Percentiles rank a stretch among this genome's conserved stretches.
phyloP scores from a whole-genome alignment of 2,113 vertebrate species.

The Chaetorhynchus papuensis region DNA sequence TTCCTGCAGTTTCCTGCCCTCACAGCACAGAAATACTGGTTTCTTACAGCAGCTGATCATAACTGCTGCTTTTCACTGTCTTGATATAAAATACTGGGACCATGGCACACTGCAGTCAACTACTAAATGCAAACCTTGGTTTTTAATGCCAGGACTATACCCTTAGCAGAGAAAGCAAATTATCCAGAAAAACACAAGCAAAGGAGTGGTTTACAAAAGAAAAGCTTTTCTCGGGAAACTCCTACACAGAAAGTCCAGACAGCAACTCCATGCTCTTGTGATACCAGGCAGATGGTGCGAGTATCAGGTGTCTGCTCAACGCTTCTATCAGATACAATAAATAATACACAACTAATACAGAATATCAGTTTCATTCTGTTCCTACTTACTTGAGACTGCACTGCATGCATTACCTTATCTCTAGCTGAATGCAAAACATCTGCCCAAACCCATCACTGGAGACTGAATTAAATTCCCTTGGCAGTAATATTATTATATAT shows the following conservation, averaged over 20 bases:
- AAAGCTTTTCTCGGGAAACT: not conserved
- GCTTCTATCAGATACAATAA: conserved; percentile 59
- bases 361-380: conserved; percentile 57
- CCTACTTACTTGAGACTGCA: conserved; percentile 46
- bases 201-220: not conserved
- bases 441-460: conserved; percentile 45
- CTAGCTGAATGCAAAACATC: conserved; percentile 44
- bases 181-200: not conserved
- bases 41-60: not conserved
- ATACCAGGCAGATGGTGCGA: not conserved
- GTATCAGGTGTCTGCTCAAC: conserved; percentile 29
- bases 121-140: not conserved
- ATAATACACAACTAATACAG: conserved; percentile 63
- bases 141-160: not conserved
- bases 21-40: not conserved
- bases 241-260: not conserved
- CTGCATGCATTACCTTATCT: conserved; percentile 45
- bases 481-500: conserved; percentile 53
- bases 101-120: not conserved
- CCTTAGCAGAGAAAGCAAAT: not conserved
- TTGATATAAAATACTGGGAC: not conserved
- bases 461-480: conserved; percentile 62
- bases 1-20: not conserved
- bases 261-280: not conserved
- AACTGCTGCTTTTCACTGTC: not conserved